Evolutionary conservation across 2,888 invertebrate species (phyloP).

Genomic region (Cabera pusaria): DNA sequence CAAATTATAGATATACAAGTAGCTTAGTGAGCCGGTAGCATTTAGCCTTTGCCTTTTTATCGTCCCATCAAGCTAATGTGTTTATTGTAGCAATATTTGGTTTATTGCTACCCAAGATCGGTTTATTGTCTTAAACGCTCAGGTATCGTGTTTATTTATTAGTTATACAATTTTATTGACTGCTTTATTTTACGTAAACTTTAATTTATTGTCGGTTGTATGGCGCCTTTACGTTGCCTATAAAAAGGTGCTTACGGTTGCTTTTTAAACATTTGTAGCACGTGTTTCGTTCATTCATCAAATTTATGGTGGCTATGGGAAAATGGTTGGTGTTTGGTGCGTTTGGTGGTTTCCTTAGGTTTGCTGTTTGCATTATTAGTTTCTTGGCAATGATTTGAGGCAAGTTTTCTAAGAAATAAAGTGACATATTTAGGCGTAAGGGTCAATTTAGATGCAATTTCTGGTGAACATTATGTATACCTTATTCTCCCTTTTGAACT

Average conservation of each 20-base stretch:
- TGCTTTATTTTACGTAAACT: conserved; percentile 82
- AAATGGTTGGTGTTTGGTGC: conserved; percentile 73
- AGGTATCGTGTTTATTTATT: conserved; percentile 84
- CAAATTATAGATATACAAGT: conserved; percentile 44
- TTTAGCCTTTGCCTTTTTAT: conserved; percentile 56
- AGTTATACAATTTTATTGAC: conserved; percentile 83
- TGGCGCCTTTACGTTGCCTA: conserved; percentile 81
- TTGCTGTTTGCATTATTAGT: conserved; percentile 22
- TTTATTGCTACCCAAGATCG: conserved; percentile 77
- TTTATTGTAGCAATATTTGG: conserved; percentile 82
- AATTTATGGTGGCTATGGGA: conserved; percentile 80
- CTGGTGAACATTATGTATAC: no score
- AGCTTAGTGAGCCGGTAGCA: conserved; percentile 26
- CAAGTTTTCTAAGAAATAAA: conserved; percentile 12
- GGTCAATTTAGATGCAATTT: no score
- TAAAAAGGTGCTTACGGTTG: conserved; percentile 79
- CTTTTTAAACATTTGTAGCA: conserved; percentile 82
- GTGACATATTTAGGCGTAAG: no score
- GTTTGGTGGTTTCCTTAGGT: conserved; percentile 46
- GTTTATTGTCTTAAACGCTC: conserved; percentile 80
- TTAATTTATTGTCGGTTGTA: conserved; percentile 81
- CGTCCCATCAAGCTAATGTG: conserved; percentile 76
- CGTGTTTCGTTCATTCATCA: conserved; percentile 83
- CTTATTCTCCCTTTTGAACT: no score
- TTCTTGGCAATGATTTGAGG: conserved; percentile 2